phyloP scores from a whole-genome alignment of 2,888 invertebrate species.

The Yponomeuta sedellus region DNA sequence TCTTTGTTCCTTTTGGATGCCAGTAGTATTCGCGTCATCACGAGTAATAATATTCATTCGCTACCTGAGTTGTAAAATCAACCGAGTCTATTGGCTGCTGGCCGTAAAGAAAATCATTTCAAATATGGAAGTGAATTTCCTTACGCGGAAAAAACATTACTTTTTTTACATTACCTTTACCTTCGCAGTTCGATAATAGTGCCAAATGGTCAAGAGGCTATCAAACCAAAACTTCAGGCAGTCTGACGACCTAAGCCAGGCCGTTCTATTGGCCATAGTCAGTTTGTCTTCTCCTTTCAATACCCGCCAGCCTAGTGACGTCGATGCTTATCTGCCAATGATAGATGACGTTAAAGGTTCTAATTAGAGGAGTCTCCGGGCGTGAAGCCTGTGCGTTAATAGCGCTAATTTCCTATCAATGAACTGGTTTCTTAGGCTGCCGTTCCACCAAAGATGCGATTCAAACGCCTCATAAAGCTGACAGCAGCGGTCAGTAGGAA shows the following conservation, averaged over 20 bases:
- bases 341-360: neutral
- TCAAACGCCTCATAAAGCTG: neutral
- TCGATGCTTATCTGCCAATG: neutral
- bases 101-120: too few species aligned
- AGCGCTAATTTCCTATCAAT: neutral
- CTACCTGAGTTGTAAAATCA: too few species aligned
- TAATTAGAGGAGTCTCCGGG: neutral
- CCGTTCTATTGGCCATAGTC: neutral
- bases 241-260: neutral
- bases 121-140: too few species aligned
- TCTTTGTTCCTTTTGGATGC: too few species aligned
- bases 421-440: neutral
- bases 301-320: neutral
- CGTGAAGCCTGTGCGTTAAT: neutral
- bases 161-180: too few species aligned
- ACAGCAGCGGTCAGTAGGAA: too few species aligned
- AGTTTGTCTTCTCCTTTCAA: neutral
- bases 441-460: neutral
- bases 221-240: neutral
- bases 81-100: too few species aligned
- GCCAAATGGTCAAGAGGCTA: too few species aligned
- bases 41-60: too few species aligned
- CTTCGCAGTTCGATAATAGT: too few species aligned
- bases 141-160: too few species aligned
- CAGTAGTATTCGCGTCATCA: too few species aligned